Percentiles rank a stretch among this genome's conserved stretches.
Evolutionary conservation across 1,140 invertebrate genomes (phyloP).

Genomic region (Cotesia chilonis): DNA sequence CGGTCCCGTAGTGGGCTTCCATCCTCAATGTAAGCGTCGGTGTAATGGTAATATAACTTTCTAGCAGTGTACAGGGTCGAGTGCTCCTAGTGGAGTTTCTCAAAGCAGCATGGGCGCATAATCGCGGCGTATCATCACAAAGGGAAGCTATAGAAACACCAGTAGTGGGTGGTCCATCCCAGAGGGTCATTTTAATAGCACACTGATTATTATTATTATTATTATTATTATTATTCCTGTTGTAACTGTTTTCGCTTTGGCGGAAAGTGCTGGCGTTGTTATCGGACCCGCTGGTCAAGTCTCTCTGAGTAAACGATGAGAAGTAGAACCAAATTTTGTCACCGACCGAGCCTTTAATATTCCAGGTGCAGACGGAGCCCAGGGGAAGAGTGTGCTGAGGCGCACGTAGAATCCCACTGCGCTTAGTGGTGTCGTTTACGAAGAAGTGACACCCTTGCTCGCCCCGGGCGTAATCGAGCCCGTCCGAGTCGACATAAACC

Average conservation of each 20-base stretch:
- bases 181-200: conserved; percentile 56
- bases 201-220: conserved; percentile 46
- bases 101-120: conserved; percentile 83
- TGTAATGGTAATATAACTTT: conserved; percentile 81
- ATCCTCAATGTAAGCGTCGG: conserved; percentile 64
- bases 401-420: conserved; percentile 74
- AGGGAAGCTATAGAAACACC: conserved; percentile 70
- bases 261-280: conserved; percentile 56
- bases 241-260: conserved; percentile 44
- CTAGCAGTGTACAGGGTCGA: conserved; percentile 77
- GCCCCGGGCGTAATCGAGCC: conserved; percentile 73
- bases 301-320: conserved; percentile 80
- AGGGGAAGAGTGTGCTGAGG: conserved; percentile 85
- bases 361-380: conserved; percentile 86
- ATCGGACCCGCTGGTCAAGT: conserved; percentile 65
- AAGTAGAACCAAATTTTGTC: conserved; percentile 90
- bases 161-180: conserved; percentile 58
- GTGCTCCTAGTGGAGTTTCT: conserved; percentile 78
- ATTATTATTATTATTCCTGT: conserved; percentile 37
- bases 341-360: conserved; percentile 78
- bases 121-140: conserved; percentile 78
- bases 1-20: conserved; percentile 65
- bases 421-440: conserved; percentile 64
- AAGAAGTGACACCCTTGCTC: conserved; percentile 66
- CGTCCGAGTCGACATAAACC: conserved; percentile 85